Evolutionary conservation across 2,888 invertebrate species (phyloP).

Genomic region (Pterobdella sp.): DNA sequence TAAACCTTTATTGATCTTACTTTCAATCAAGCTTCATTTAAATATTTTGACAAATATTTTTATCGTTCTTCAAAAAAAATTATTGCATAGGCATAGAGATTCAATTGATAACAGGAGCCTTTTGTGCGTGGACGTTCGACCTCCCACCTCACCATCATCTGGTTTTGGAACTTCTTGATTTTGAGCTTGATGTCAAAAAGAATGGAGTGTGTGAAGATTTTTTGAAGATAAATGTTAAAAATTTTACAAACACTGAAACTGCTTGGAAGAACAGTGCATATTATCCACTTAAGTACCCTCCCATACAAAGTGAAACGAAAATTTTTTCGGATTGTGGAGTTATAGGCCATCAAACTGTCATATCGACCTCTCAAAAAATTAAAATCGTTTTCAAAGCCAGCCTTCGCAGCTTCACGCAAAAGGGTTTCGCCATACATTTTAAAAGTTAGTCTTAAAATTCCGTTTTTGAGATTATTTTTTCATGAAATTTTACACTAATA

Average conservation of each 20-base stretch:
- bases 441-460: neutral
- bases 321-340: constrained; percentile 1
- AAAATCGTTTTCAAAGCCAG: constrained; percentile 9
- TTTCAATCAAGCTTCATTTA: too few relatives aligned
- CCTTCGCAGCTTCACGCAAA: constrained; percentile 6
- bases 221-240: neutral
- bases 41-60: too few relatives aligned
- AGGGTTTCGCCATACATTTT: neutral
- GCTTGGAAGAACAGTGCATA: neutral
- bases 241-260: neutral
- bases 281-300: neutral
- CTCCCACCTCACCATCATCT: neutral
- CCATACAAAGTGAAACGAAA: neutral
- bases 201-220: constrained; percentile 9
- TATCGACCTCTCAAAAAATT: neutral
- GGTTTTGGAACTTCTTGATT: neutral
- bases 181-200: constrained; percentile 14
- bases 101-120: constrained; percentile 1
- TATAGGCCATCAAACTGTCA: neutral
- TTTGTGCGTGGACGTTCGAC: constrained; percentile 8
- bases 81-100: too few relatives aligned
- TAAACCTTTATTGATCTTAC: too few relatives aligned
- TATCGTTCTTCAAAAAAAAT: too few relatives aligned
- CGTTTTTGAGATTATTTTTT: too few relatives aligned
- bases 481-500: too few relatives aligned